Base-by-base conservation (phyloP, 2,797 vertebrate genomes). In the Pyrocephalus nanus region DNA sequence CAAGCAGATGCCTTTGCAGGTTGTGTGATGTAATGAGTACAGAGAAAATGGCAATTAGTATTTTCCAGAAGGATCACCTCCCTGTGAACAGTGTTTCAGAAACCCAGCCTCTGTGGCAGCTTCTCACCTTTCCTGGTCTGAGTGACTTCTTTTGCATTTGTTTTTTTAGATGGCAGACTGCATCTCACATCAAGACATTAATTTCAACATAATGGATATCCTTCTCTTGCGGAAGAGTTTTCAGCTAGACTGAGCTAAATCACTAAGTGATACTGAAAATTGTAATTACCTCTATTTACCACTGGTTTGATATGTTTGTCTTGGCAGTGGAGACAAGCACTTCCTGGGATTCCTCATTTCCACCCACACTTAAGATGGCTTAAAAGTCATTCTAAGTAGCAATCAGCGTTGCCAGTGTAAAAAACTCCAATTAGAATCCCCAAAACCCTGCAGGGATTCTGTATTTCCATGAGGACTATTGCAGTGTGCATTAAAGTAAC, bases 261-360 rank as follows among this genome's bases (percentile, higher is more conserved):
- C 53, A 69, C 13, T 11, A 40, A 91, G 11, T 43, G 38, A 74
- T 73, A 67, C 23, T 50, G 55, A 65, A 34, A 57, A 77, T 34
- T 75, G 32, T 45, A 58, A 80, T 94, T 73, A 36, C 40, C n/a
- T 78, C 36, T 93, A 15, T 93, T 90, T 86, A 43, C 43, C 58
- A 36, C 20, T 36, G 12, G 5, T 83, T 71, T 91, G 64, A 87
- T 83, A 51, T 50, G 74, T 75, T 84, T 93, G 19, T 76, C 55
- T 92, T 90, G 91, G 76, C 85, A 76, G 13, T 5, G 25, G 43
- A 86, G 29, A 55, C 54, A 86, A 76, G 57, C 11, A 0, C 21
- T 96, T 96, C 64, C 60, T 55, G 51, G 60, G 73, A 70, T 84
- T 84, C 70, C 62, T 78, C 26, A 26, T 23, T 77, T 93, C 43